Evolutionary conservation across 2,888 invertebrate species (phyloP).

Genomic region (Eristalinus aeneus): DNA sequence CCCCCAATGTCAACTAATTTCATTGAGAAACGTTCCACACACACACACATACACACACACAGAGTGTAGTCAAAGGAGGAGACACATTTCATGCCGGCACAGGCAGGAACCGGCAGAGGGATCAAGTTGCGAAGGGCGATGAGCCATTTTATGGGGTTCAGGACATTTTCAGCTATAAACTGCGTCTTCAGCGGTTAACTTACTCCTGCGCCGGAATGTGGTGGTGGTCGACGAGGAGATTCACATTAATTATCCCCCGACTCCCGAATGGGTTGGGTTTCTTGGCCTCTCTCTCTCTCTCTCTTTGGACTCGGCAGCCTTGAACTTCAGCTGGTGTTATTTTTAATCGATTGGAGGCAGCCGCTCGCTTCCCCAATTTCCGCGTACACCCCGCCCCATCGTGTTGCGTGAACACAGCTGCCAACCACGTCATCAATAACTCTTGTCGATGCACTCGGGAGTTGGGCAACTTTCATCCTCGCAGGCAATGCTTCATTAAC

Average conservation of each 20-base stretch:
- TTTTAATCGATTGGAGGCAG: conserved; percentile 26
- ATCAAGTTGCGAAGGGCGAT: conserved; percentile 41
- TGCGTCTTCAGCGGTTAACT: conserved; percentile 21
- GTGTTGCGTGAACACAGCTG: too few relatives aligned
- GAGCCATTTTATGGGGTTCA: conserved; percentile 47
- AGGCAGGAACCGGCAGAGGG: neutral
- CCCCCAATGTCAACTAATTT: conserved; percentile 38
- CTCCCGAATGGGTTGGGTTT: conserved; percentile 30
- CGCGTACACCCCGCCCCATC: too few relatives aligned
- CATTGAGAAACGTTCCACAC: conserved; percentile 41
- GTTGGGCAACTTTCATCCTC: too few relatives aligned
- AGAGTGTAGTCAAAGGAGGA: conserved; percentile 3
- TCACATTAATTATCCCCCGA: conserved; percentile 36
- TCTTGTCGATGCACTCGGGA: too few relatives aligned
- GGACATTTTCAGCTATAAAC: conserved; percentile 46
- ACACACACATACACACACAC: neutral
- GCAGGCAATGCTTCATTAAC: too few relatives aligned
- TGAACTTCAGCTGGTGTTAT: conserved; percentile 41
- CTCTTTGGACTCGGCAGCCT: conserved; percentile 9
- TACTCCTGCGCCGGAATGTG: neutral
- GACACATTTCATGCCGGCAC: conserved; percentile 10
- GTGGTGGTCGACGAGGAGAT: neutral
- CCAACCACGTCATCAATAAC: too few relatives aligned
- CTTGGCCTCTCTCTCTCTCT: neutral
- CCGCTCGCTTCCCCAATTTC: too few relatives aligned